phyloP scores from a whole-genome alignment of 2,888 invertebrate genomes.

The Catocala nupta region DNA sequence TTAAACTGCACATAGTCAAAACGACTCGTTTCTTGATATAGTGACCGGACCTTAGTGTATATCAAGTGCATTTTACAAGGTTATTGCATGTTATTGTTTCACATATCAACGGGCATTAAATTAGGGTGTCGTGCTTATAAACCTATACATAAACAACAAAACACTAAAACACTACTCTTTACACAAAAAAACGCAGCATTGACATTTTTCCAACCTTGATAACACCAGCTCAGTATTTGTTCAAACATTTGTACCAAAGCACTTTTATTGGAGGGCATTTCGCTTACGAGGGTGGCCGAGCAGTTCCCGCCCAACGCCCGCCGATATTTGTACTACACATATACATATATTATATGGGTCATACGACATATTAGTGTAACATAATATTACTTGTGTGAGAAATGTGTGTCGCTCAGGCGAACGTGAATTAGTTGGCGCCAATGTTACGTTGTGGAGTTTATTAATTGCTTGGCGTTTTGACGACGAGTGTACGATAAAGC shows the following conservation, averaged over 20 bases:
- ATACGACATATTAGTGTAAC: slow-evolving; percentile 39
- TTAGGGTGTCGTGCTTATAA: neutral
- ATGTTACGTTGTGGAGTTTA: slow-evolving; percentile 41
- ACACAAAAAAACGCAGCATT: neutral
- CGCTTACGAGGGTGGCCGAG: slow-evolving; percentile 14
- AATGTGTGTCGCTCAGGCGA: slow-evolving; percentile 46
- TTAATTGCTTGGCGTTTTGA: slow-evolving; percentile 55
- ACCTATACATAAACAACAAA: neutral
- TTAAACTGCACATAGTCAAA: no score
- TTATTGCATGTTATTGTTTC: no score
- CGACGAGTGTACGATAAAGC: slow-evolving; percentile 27
- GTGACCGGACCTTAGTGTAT: no score
- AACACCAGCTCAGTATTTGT: slow-evolving; percentile 24
- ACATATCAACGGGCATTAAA: no score
- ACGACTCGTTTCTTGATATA: no score
- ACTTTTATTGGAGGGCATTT: slow-evolving; percentile 10
- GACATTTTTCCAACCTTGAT: slow-evolving; percentile 13
- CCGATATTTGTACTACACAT: slow-evolving; percentile 22
- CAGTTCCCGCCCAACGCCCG: slow-evolving; percentile 20
- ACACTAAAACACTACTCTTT: neutral
- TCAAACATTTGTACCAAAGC: slow-evolving; percentile 31
- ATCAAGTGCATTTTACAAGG: no score
- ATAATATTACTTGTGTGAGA: slow-evolving; percentile 41
- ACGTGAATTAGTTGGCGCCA: slow-evolving; percentile 51
- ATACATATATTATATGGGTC: slow-evolving; percentile 40